Percentiles rank a stretch among this genome's conserved stretches.
Conservation (phyloP, 2,113 vertebrate genomes). For the Apeltes quadracus region DNA sequence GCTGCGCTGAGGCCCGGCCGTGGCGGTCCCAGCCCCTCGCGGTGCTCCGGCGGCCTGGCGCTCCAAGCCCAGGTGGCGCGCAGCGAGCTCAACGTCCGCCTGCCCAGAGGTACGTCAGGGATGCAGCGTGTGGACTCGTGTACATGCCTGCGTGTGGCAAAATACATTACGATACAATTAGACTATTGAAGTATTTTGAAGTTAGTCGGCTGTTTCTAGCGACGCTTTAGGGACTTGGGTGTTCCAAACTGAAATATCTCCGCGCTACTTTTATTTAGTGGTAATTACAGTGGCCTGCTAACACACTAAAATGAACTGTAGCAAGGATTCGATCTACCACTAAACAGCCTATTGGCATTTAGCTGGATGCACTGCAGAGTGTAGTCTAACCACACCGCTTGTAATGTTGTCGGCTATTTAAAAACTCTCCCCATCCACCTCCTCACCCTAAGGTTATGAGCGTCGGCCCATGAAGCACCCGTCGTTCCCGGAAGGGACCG, state of each 20-base stretch:
- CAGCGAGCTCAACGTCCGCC: conserved; percentile 84
- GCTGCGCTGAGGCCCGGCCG: conserved; percentile 44
- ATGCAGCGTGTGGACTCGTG: too few species aligned
- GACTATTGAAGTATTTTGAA: neutral
- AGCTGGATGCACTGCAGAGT: neutral
- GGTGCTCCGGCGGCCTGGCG: conserved; percentile 50
- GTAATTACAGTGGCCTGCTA: neutral
- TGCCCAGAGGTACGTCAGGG: conserved; percentile 77
- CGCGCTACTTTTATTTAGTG: neutral
- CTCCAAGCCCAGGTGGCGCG: conserved; percentile 81
- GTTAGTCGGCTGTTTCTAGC: neutral
- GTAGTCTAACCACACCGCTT: neutral
- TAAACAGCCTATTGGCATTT: neutral
- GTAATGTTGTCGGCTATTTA: neutral
- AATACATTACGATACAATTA: too few species aligned
- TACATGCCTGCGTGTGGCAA: too few species aligned
- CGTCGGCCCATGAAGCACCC: conserved; percentile 86
- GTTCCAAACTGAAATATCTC: neutral
- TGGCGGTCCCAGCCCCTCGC: conserved; percentile 53
- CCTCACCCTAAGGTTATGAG: conserved; percentile 83
- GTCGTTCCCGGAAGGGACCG: conserved; percentile 78
- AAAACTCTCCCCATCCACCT: neutral
- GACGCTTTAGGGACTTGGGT: neutral
- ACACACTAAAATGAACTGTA: neutral
- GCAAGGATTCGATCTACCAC: too few species aligned